These are phyloP conservation scores for Enteromius afrohamiltoni DNA, from an alignment of 2,797 vertebrate species.

Conservation along the genomic window DNA sequence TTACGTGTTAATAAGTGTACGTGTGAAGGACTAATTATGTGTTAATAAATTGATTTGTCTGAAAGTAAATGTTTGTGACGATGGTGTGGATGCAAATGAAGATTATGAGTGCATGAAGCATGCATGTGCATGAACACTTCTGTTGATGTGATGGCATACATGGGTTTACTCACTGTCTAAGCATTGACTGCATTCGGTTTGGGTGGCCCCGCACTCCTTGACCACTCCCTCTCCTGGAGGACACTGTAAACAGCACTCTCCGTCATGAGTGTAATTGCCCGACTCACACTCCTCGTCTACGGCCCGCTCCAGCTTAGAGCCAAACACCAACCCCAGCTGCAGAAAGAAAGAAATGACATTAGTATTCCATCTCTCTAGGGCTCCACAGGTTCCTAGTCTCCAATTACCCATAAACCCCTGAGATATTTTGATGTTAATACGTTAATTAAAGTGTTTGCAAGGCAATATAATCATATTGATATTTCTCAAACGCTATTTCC, in stretches of 20 bases:
- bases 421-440: conserved; percentile 10
- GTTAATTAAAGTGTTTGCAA: conserved; percentile 17
- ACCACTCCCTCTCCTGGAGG: conserved; percentile 89
- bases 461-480: conserved; percentile 1
- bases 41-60: background rate
- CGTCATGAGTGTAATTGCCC: conserved; percentile 74
- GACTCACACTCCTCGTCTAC: conserved; percentile 77
- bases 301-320: conserved; percentile 73
- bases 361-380: conserved; percentile 9
- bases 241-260: conserved; percentile 89
- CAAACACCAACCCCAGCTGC: conserved; percentile 76
- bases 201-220: conserved; percentile 81
- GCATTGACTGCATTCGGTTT: conserved; percentile 89
- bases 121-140: conserved; percentile 31
- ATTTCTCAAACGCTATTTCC: background rate
- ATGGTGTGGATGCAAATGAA: conserved; percentile 26
- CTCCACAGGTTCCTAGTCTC: background rate
- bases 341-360: conserved; percentile 32
- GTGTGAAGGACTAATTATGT: background rate
- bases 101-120: conserved; percentile 10
- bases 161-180: conserved; percentile 90
- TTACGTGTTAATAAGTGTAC: conserved; percentile 11
- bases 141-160: background rate
- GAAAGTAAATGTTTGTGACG: background rate
- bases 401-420: conserved; percentile 3